These are phyloP conservation scores for Drosophila ananassae DNA, from an alignment of 1,140 invertebrate species.

Conservation along the genomic window DNA sequence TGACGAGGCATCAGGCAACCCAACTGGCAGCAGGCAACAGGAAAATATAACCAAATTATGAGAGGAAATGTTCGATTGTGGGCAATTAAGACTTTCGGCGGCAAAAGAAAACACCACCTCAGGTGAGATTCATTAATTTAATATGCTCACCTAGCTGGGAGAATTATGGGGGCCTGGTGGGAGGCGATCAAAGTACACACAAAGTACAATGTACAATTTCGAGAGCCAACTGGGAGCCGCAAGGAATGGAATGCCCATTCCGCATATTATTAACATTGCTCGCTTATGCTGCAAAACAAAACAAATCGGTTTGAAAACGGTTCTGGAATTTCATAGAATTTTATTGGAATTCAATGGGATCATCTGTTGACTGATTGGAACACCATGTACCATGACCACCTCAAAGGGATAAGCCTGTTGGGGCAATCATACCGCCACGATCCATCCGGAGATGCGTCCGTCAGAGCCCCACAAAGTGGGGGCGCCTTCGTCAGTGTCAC, in stretches of 20 bases:
- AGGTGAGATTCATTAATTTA: slow-evolving; percentile 74
- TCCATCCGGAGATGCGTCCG: slow-evolving; percentile 15
- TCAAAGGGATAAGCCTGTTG: slow-evolving; percentile 4
- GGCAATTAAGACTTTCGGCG: slow-evolving; percentile 64
- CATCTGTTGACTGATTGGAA: slow-evolving; percentile 6
- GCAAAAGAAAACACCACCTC: slow-evolving; percentile 54
- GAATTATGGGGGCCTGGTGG: slow-evolving; percentile 29
- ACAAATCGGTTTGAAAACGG: slow-evolving; percentile 42
- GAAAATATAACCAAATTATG: slow-evolving; percentile 33
- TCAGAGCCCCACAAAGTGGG: slow-evolving; percentile 1
- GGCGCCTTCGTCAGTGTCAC: slow-evolving; percentile 21
- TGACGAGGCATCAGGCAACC: slow-evolving; percentile 33
- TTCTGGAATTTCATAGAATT: slow-evolving; percentile 39
- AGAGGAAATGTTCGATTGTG: slow-evolving; percentile 41
- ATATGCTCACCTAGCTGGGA: slow-evolving; percentile 26
- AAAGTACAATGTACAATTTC: slow-evolving; percentile 53
- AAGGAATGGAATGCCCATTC: slow-evolving; percentile 41
- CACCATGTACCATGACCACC: neutral
- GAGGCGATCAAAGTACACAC: slow-evolving; percentile 54
- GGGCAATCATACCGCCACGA: neutral
- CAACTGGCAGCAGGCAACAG: slow-evolving; percentile 23
- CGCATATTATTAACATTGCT: slow-evolving; percentile 17
- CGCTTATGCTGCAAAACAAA: slow-evolving; percentile 34
- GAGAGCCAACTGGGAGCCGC: slow-evolving; percentile 30
- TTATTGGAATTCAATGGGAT: slow-evolving; percentile 39